These are phyloP conservation scores for Octopus sinensis DNA, from an alignment of 1,140 invertebrate species.

Conservation along the genomic window DNA sequence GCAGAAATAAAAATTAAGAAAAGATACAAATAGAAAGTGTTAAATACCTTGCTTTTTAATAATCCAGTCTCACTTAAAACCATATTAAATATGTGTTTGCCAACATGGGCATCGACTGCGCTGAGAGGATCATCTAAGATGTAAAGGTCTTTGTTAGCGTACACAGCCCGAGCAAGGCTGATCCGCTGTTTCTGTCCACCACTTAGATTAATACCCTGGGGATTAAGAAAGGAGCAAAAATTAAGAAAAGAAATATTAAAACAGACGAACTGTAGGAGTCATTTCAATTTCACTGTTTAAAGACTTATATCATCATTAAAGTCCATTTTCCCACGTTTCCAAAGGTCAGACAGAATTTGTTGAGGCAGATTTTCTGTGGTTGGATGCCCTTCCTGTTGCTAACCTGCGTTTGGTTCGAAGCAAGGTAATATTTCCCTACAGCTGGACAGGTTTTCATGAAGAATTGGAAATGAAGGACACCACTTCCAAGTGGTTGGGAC, in stretches of 20 bases:
- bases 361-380: no score
- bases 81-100: slow-evolving; percentile 46
- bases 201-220: slow-evolving; percentile 50
- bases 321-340: no score
- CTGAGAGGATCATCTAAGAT: slow-evolving; percentile 66
- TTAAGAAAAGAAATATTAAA: neutral
- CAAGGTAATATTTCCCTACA: no score
- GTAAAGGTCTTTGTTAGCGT: slow-evolving; percentile 66
- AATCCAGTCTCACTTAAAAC: slow-evolving; percentile 59
- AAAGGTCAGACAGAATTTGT: no score
- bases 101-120: slow-evolving; percentile 60
- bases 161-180: slow-evolving; percentile 56
- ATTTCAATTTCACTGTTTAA: no score
- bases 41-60: slow-evolving; percentile 64
- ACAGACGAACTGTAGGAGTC: neutral
- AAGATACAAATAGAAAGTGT: neutral
- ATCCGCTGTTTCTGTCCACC: slow-evolving; percentile 60
- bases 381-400: no score
- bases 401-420: no score
- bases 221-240: no score
- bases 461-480: no score
- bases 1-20: neutral
- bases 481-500: no score
- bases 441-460: no score
- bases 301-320: no score